phyloP scores from a whole-genome alignment of 1,140 invertebrate species.

The Drosophila nasuta region DNA sequence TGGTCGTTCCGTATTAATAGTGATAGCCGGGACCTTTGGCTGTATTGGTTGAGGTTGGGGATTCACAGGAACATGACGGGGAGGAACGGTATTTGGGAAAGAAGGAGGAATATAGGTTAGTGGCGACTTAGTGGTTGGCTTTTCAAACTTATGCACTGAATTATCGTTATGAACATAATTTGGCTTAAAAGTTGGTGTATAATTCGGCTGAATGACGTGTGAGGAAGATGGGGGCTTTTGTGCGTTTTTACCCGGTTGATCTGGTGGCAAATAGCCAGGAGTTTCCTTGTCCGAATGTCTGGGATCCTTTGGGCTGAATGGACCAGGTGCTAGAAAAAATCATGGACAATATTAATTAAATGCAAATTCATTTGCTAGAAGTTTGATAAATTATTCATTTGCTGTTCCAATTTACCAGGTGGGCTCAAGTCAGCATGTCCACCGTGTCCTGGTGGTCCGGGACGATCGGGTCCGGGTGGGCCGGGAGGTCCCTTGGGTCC shows the following conservation, averaged over 20 bases:
- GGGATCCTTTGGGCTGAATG: slow-evolving; percentile 62
- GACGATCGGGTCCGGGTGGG: slow-evolving; percentile 28
- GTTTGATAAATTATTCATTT: too few species aligned
- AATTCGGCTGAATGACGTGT: slow-evolving; percentile 50
- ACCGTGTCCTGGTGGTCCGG: slow-evolving; percentile 36
- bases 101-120: slow-evolving; percentile 83
- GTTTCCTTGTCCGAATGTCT: slow-evolving; percentile 75
- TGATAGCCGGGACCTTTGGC: slow-evolving; percentile 79
- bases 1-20: slow-evolving; percentile 77
- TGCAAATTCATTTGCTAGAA: background rate
- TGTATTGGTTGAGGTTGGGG: slow-evolving; percentile 59
- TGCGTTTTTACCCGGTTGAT: slow-evolving; percentile 70
- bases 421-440: slow-evolving; percentile 24
- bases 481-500: slow-evolving; percentile 43
- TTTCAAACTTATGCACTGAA: slow-evolving; percentile 65
- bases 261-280: slow-evolving; percentile 78
- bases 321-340: slow-evolving; percentile 30
- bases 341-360: background rate
- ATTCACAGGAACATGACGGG: slow-evolving; percentile 58
- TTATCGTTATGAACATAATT: slow-evolving; percentile 76
- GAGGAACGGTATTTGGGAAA: slow-evolving; percentile 69
- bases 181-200: slow-evolving; percentile 60
- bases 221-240: slow-evolving; percentile 53
- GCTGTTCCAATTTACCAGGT: slow-evolving; percentile 20
- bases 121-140: slow-evolving; percentile 56